phyloP scores from a whole-genome alignment of 1,140 invertebrate genomes.

The Ditylenchus dipsaci region DNA sequence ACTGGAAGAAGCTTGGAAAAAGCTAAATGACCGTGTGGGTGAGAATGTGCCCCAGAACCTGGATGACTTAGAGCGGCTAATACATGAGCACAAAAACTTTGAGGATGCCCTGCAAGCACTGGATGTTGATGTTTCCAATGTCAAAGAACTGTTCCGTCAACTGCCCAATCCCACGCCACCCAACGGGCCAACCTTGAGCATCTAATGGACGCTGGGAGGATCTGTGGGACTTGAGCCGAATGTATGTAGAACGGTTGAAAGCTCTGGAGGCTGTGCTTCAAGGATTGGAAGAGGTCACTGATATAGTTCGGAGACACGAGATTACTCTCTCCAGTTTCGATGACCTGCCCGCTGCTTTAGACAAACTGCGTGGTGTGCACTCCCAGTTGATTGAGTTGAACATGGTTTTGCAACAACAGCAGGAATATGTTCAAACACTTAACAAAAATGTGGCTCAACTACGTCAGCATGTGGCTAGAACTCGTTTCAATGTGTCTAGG shows the following conservation, averaged over 20 bases:
- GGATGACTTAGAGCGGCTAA: constrained; percentile 76
- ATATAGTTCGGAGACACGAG: constrained; percentile 83
- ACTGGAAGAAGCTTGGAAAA: constrained; percentile 77
- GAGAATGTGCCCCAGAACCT: constrained; percentile 77
- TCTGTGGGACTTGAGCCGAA: constrained; percentile 75
- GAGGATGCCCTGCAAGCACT: constrained; percentile 64
- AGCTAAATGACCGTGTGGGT: constrained; percentile 73
- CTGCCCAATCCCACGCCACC: constrained; percentile 73
- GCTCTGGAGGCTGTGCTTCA: constrained; percentile 81
- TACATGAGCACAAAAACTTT: constrained; percentile 75
- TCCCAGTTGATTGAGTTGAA: constrained; percentile 59
- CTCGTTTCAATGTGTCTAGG: constrained; percentile 67
- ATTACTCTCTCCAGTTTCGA: constrained; percentile 78
- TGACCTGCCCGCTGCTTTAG: constrained; percentile 75
- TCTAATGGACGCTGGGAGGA: constrained; percentile 85
- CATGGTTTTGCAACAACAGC: constrained; percentile 70
- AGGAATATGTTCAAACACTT: constrained; percentile 68
- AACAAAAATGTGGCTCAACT: constrained; percentile 81
- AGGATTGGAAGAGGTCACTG: constrained; percentile 80
- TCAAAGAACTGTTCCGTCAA: constrained; percentile 59
- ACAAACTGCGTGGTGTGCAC: constrained; percentile 68
- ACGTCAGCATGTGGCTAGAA: constrained; percentile 77
- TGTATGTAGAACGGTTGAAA: constrained; percentile 84
- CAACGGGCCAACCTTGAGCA: constrained; percentile 80
- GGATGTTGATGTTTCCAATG: constrained; percentile 70